Base-by-base conservation (phyloP, 2,888 invertebrate genomes). In the Stenodema calcarata region DNA sequence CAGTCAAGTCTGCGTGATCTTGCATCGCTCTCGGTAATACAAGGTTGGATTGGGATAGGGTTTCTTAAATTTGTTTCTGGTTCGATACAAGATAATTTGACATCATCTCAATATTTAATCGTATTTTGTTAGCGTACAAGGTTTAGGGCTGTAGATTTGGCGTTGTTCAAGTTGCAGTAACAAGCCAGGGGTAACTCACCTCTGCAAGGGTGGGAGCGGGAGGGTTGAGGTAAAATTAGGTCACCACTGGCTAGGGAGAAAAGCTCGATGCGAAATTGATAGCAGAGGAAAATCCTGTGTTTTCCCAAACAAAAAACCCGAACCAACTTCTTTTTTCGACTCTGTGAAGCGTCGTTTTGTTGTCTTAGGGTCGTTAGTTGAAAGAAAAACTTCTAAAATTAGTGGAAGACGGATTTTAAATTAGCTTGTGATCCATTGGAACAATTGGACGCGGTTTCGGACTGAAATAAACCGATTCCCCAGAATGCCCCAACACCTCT, bases 381-480 rank as follows among this genome's bases (percentile, higher is more conserved):
- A 23, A 35, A 54, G 54, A 50, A 28, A 78, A 78, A 80, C 28
- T 47, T 41, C 84, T 84, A 84, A 84, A 73, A 73, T 84, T 84
- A 84, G 84, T 84, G 54, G 75, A 28, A 42, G 75, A 44, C 18
- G 75, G 73, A 80, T 80, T 84, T 84, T 73, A 84, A 84, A 84
- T 84, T 73, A 73, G 84, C 44, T 69, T 69, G 82, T 69, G 82
- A 82, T 82, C 70, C 82, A 82, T 75, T 28, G 84, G 70, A 73
- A 84, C 84, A 84, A 84, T 84, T 75, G 84, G 84, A 73, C 84
- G 50, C 42, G 84, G 84, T 73, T 84, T 84, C 42, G 75, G 75
- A 84, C 84, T 84, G 84, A 84, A 84, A 84, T 75, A 84, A 73
- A 84, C 84, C 14, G 50, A 73, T 73, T 84, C 84, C 82, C 82